Evolutionary conservation across 2,797 vertebrate genomes (phyloP).

Genomic region (Gallinago stenura): DNA sequence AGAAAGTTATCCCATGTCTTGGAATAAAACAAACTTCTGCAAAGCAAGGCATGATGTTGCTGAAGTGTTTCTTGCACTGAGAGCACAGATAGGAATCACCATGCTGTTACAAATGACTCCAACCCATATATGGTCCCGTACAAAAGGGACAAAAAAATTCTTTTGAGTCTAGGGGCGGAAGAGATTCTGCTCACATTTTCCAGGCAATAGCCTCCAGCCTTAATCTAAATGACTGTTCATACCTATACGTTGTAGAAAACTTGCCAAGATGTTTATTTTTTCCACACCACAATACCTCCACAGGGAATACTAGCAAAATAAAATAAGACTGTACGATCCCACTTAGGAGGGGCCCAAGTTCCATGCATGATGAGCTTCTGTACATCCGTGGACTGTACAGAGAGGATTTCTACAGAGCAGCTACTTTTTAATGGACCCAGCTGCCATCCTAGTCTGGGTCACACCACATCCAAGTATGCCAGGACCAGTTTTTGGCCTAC

Average conservation of each 20-base stretch:
- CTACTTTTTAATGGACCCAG: background rate
- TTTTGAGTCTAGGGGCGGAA: background rate
- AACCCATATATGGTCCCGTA: background rate
- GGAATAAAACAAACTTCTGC: background rate
- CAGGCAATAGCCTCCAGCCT: background rate
- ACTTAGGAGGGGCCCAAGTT: background rate
- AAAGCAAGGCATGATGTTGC: background rate
- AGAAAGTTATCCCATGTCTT: background rate
- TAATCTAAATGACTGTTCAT: background rate
- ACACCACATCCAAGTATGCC: background rate
- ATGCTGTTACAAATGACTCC: background rate
- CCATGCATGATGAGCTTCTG: accelerated
- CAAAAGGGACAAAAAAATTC: background rate
- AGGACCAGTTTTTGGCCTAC: background rate
- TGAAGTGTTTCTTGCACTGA: background rate
- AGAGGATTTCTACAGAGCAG: background rate
- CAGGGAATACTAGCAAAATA: background rate
- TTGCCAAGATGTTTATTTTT: background rate
- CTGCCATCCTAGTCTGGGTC: background rate
- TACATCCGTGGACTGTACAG: background rate
- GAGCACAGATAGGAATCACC: background rate
- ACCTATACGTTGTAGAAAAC: background rate
- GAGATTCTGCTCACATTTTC: background rate
- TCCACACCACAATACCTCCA: background rate
- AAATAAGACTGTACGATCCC: background rate